Evolutionary conservation across 2,888 invertebrate species (phyloP).

Genomic region (Aethes cnicana): DNA sequence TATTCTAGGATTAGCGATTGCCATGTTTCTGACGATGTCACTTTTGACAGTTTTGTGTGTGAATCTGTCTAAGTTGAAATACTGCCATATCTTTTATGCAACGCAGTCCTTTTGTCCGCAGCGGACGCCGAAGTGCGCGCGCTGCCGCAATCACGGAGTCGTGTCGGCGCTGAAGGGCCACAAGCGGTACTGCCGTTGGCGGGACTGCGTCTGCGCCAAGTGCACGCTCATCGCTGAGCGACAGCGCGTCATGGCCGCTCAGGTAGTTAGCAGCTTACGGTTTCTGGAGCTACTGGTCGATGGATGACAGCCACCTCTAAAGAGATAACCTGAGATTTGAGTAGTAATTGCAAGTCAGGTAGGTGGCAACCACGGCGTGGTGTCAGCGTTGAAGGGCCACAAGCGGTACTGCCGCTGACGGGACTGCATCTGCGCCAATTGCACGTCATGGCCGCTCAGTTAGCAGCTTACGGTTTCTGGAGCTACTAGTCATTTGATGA

Average conservation of each 20-base stretch:
- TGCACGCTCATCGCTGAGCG: slow-evolving; percentile 98
- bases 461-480: no score
- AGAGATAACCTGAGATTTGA: no score
- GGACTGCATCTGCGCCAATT: slow-evolving; percentile 98
- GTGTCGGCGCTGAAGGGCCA: slow-evolving; percentile 97
- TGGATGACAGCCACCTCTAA: no score
- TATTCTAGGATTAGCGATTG: no score
- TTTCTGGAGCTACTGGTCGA: no score
- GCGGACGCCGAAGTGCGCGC: slow-evolving; percentile 97
- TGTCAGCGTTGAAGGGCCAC: slow-evolving; percentile 96
- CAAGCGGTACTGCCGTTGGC: slow-evolving; percentile 98
- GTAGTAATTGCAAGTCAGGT: no score
- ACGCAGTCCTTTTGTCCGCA: slow-evolving; percentile 42
- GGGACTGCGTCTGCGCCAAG: slow-evolving; percentile 98
- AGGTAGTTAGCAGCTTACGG: slow-evolving; percentile 84
- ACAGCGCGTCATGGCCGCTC: slow-evolving; percentile 99
- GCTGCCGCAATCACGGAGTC: slow-evolving; percentile 98
- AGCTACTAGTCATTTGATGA: no score
- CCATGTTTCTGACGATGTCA: no score
- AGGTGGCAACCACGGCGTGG: slow-evolving; percentile 99
- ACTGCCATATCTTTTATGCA: slow-evolving; percentile 26
- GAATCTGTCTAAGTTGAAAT: background rate
- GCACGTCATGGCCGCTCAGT: slow-evolving; percentile 99
- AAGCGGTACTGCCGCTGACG: slow-evolving; percentile 98
- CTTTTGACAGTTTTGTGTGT: no score